phyloP scores from a whole-genome alignment of 2,797 vertebrate species.

The Scomberomorus guttatus region DNA sequence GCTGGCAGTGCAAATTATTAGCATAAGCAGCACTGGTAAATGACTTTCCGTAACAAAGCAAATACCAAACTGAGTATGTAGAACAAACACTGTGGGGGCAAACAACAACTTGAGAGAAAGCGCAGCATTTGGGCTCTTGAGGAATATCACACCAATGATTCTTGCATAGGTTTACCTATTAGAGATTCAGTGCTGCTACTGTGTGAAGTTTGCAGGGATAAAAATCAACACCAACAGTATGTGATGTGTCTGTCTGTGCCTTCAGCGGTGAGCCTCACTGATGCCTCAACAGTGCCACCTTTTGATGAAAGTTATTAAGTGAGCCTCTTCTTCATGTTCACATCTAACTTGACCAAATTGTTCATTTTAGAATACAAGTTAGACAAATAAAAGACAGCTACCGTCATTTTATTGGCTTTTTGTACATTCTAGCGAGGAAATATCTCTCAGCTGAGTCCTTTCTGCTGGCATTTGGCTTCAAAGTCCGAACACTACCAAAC shows the following conservation, averaged over 20 bases:
- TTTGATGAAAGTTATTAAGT: conserved; percentile 59
- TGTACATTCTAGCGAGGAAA: conserved; percentile 88
- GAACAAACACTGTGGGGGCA: conserved; percentile 71
- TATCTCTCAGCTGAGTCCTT: conserved; percentile 94
- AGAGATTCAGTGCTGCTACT: conserved; percentile 53
- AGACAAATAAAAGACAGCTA: background rate
- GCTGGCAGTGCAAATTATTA: conserved; percentile 78
- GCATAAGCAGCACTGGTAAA: conserved; percentile 72
- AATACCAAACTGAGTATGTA: conserved; percentile 65
- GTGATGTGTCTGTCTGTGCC: conserved; percentile 34
- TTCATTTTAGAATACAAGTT: background rate
- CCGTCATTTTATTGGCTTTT: conserved; percentile 50
- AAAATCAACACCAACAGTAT: conserved; percentile 24
- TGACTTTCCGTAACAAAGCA: conserved; percentile 71
- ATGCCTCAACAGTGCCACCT: conserved; percentile 87
- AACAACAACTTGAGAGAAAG: conserved; percentile 63
- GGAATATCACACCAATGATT: conserved; percentile 58
- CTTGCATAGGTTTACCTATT: conserved; percentile 66
- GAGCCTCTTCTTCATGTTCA: conserved; percentile 27
- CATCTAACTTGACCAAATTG: background rate
- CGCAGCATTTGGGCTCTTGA: conserved; percentile 56
- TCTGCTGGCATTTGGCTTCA: conserved; percentile 93
- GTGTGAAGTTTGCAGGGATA: conserved; percentile 51
- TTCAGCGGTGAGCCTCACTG: conserved; percentile 41
- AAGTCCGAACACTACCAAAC: conserved; percentile 85